Conservation (phyloP, 2,888 invertebrate genomes). For the Zelleria hepariella region DNA sequence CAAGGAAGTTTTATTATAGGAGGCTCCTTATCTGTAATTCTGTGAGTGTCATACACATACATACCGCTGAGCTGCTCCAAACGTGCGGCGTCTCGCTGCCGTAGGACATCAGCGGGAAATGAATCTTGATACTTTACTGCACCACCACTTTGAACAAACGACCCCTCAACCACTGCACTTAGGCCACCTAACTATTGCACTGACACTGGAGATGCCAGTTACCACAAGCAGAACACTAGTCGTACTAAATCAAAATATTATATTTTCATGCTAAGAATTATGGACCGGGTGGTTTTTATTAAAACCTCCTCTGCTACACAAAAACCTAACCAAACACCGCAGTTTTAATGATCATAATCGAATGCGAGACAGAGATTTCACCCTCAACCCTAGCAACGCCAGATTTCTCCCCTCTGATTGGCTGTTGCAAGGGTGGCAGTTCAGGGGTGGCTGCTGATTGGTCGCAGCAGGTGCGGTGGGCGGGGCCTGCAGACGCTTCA, state of each 20-base stretch:
- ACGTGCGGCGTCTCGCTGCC: constrained; percentile 69
- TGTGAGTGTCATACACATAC: constrained; percentile 8
- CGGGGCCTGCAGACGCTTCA: constrained; percentile 37
- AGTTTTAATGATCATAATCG: constrained; percentile 14
- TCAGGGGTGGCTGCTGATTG: constrained; percentile 44
- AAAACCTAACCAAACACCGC: constrained; percentile 17
- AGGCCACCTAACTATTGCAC: constrained; percentile 11
- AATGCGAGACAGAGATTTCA: constrained; percentile 13
- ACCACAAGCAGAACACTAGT: constrained; percentile 22
- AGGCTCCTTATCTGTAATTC: too few species aligned
- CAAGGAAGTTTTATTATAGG: too few species aligned
- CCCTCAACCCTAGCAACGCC: constrained; percentile 37
- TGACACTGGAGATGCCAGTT: constrained; percentile 13
- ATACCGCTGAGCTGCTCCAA: constrained; percentile 64
- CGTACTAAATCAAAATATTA: constrained; percentile 55
- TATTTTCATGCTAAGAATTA: constrained; percentile 34
- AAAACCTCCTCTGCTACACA: constrained; percentile 20
- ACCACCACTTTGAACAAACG: constrained; percentile 13
- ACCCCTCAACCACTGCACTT: constrained; percentile 18
- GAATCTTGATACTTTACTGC: constrained; percentile 59
- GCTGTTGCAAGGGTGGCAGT: constrained; percentile 31
- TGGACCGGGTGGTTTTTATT: constrained; percentile 38
- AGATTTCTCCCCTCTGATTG: constrained; percentile 52
- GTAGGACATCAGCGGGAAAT: constrained; percentile 72
- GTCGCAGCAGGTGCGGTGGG: constrained; percentile 47